Base-by-base conservation (phyloP, 1,140 invertebrate species). In the Drosophila oshimai region DNA sequence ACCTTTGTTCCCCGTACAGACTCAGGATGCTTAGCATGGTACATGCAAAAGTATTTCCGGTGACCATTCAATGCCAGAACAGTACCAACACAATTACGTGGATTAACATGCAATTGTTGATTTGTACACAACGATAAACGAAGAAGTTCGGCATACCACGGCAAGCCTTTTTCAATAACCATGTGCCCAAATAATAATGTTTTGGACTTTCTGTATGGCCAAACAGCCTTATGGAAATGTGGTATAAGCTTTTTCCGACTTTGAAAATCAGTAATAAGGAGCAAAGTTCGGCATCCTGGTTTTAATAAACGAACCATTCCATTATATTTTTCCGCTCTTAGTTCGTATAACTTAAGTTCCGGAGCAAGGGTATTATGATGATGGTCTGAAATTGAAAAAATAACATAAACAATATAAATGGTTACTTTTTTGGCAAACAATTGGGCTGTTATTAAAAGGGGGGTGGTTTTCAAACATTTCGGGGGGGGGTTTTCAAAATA, bases 11-110 rank as follows among this genome's bases (percentile, higher is more conserved):
- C 93, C 74, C 92, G 92, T 39, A 89, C 86, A 37, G 91, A 90
- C 88, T 93, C 92, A 1, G 92, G 93, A 72, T 98, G 97, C 91
- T 98, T 98, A 28, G 98, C 97, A 92, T 99, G 98, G 92, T 99
- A 99, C 92, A 99, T 98, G 90, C 97, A 99, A 92, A 99, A 99
- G 92, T 99, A 99, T 92, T 98, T 98, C 42, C 98, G 93, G 91
- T 98, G 96, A 3, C 98, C 98, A 92, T 99, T 99, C 28, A 99
- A 92, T 1, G 98, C 96, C 15, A 99, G 92, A 24, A 99, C 98
- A 15, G 99, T 99, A 4, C 99, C 99, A 26, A 99, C 95, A 91
- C 98, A 99, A 92, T 99, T 99, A 78, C 97, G 95, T 2, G 97
- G 96, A 93, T 99, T 99, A 29, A 99, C 98, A 70, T 96, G 95